phyloP scores from a whole-genome alignment of 2,888 invertebrate species.

The Zaprionus lineosus region DNA sequence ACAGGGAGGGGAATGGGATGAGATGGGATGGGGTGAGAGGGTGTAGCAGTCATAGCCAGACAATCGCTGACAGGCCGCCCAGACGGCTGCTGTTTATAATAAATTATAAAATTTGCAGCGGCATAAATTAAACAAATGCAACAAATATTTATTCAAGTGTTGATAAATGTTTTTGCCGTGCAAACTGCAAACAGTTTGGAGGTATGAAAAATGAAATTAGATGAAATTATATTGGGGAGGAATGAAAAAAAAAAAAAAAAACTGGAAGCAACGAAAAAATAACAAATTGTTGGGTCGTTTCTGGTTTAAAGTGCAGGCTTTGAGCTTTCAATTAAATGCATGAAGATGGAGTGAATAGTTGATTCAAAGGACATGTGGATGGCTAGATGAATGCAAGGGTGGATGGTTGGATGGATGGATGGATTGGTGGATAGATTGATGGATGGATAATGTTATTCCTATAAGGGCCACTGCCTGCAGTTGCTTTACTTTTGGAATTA shows the following conservation, averaged over 20 bases:
- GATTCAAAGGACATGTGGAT: too few relatives aligned
- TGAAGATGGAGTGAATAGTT: too few relatives aligned
- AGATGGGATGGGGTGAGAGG: background rate
- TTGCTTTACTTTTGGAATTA: slow-evolving; percentile 37
- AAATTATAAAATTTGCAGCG: slow-evolving; percentile 56
- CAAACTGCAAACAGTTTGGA: background rate
- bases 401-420: too few relatives aligned
- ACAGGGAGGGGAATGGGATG: background rate
- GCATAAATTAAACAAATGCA: slow-evolving; percentile 66
- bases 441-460: slow-evolving; percentile 4
- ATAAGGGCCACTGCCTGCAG: slow-evolving; percentile 9
- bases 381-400: too few relatives aligned
- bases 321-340: too few relatives aligned
- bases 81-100: slow-evolving; percentile 66
- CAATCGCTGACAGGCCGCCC: slow-evolving; percentile 63
- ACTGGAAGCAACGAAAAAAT: too few relatives aligned
- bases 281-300: too few relatives aligned
- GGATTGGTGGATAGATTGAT: background rate
- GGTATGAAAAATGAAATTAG: slow-evolving; percentile 26
- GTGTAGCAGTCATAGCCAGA: slow-evolving; percentile 27
- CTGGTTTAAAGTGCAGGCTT: too few relatives aligned
- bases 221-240: too few relatives aligned
- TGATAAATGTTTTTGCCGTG: slow-evolving; percentile 49
- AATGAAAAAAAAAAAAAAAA: too few relatives aligned
- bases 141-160: slow-evolving; percentile 55